Evolutionary conservation across 2,888 invertebrate species (phyloP), one percentile per base, ranked within the genome.

Genomic region (Pyralis farinalis): DNA sequence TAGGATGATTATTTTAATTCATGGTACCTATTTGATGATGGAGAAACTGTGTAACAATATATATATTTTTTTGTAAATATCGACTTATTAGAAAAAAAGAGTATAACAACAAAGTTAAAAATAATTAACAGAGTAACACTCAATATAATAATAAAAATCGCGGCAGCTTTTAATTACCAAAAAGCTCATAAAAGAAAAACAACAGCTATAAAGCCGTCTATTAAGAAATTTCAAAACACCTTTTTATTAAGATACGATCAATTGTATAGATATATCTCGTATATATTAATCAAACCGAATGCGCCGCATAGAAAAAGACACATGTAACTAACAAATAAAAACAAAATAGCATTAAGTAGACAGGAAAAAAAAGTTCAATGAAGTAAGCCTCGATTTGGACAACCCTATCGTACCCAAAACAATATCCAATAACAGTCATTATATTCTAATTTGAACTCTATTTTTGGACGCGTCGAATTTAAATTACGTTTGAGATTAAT

Each of bases 331-430:
- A 69, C 66, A 68, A 84, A 86, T 79, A 83, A 83, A 76, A 85
- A 84, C 83, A 85, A 86, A 85, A 84, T 78, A 66, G 68, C 65
- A 71, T 79, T 84, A 84, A 85, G 83, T 82, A 83, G 85, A 74
- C 71, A 66, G 63, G 36, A 54, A 62, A 73, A 69, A 71, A 72
- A 68, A 64, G 68, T 80, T 80, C 82, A 82, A 78, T 81, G 82
- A 16, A 82, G 71, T 63, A 76, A 73, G 71, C 68, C 68, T 71
- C 55, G 50, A 55, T 60, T 55, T 64, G 58, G 70, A 69, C 65
- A 67, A 43, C 52, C 44, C 40, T 46, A 25, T 2, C 7, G 40
- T 34, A 46, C 22, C 34, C 29, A 22, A 40, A 34, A 37, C 43
- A 34, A 4, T 37, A 42, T 32, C 40, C 44, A 35, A 37, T 2